Base-by-base conservation (phyloP, 2,888 invertebrate species). In the Clunio marinus region DNA sequence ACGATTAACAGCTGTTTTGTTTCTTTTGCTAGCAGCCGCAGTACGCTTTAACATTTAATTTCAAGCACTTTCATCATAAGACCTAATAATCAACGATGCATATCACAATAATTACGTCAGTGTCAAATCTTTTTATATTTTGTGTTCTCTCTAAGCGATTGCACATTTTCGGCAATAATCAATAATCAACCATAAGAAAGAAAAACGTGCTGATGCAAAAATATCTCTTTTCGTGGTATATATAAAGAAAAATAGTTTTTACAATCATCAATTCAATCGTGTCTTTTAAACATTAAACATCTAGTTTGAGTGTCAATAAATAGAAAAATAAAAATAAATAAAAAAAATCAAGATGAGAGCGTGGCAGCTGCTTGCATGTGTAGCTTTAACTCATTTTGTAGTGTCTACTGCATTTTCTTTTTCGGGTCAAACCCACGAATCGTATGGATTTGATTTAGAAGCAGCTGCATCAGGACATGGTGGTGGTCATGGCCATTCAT, bases 361-460 rank as follows among this genome's bases (percentile, higher is more conserved):
- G 24, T 66, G 66, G 66, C 66, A 66, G 25, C 28, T 66, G 51
- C 35, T 66, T 28, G 66, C 55, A 13, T 66, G 66, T 32, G 22
- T 66, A n/a, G 66, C 46, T 1, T 10, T 66, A 8, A n/a, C 46
- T n/a, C 63, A 65, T 4, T 15, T 66, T 32, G 55, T 55, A 66
- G 10, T 55, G 2, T 66, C 51, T 1, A 27, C 45, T 66, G 66
- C 66, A 10, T 66, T 55, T 35, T 32, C 66, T 8, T 32, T 66
- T 15, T 27, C 46, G n/a, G 55, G 24, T 22, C 62, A 17, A 25
- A 41, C 62, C 1, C 51, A 66, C 32, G 66, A 66, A 13, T 4
- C 45, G 3, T 65, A 22, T 22, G 15, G 41, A 10, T 51, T 20
- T 10, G 57, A 57, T 25, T 27, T 57, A 57, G 57, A 57, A 15